Percentiles rank a stretch among this genome's conserved stretches.
Evolutionary conservation across 2,888 invertebrate genomes (phyloP).

Genomic region (Drosophila demipolita): DNA sequence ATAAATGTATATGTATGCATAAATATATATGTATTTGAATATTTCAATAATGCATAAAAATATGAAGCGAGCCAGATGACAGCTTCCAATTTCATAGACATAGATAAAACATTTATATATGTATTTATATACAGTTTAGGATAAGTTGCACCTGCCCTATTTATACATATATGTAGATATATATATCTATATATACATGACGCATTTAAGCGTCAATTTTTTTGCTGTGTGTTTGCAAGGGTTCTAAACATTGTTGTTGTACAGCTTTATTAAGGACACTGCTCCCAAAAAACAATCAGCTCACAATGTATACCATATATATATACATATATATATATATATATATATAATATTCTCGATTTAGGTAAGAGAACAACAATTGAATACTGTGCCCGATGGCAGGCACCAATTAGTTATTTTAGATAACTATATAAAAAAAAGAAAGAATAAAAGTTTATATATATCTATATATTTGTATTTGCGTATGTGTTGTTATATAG

Average conservation of each 20-base stretch:
- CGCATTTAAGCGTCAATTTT: slow-evolving; percentile 12
- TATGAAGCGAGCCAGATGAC: slow-evolving; percentile 17
- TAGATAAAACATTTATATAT: slow-evolving; percentile 10
- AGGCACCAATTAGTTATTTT: slow-evolving; percentile 48
- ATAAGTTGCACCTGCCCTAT: slow-evolving; percentile 46
- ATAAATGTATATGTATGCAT: slow-evolving; percentile 19
- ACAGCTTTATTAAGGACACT: slow-evolving; percentile 46
- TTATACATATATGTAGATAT: background rate
- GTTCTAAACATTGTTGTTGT: slow-evolving; percentile 46
- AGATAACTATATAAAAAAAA: slow-evolving; percentile 48
- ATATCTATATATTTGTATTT: slow-evolving; percentile 21
- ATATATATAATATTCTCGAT: slow-evolving; percentile 1
- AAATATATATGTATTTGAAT: slow-evolving; percentile 24
- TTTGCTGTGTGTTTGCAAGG: slow-evolving; percentile 27
- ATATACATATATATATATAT: slow-evolving; percentile 5
- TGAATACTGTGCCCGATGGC: background rate
- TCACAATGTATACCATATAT: slow-evolving; percentile 27
- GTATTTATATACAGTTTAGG: slow-evolving; percentile 24
- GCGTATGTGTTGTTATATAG: slow-evolving; percentile 32
- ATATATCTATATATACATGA: slow-evolving; percentile 1
- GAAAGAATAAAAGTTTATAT: slow-evolving; percentile 5
- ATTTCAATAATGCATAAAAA: slow-evolving; percentile 24
- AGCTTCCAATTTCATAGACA: slow-evolving; percentile 40
- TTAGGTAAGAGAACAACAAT: background rate
- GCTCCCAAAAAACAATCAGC: slow-evolving; percentile 29